Evolutionary conservation across 2,113 vertebrate genomes (phyloP), one percentile per base, ranked within the genome.

Genomic region (Trematomus loennbergii): DNA sequence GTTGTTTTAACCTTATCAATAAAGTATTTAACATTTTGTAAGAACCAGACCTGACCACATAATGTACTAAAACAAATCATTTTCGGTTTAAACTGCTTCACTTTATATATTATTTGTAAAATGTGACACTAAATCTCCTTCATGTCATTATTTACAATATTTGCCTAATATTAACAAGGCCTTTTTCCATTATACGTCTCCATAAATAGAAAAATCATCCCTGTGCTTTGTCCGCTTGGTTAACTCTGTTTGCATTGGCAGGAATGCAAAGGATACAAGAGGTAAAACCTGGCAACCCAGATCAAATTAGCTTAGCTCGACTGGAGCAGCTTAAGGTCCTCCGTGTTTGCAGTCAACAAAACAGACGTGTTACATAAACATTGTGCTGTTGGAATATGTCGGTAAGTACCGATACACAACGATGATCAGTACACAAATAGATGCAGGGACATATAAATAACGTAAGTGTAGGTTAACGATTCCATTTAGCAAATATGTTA

Each of bases 211-310:
- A 8, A 40, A 29, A 40, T n/a, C 36, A 2, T 1, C 1, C 10
- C 0, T 29, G 18, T 22, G n/a, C 52, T n/a, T 61, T 2, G 46
- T 13, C 2, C 1, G 0, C 54, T 25, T 1, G 2, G 9, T 36
- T 9, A 12, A 7, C 11, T 45, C 13, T 36, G 9, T 33, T 12
- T 10, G 45, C 3, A 4, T 46, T n/a, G 46, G 11, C 1, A 16
- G 75, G 70, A 72, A 52, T 53, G 13, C 12, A 1, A 45, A 12
- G 54, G 12, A 11, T 7, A 4, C 0, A 9, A 3, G 2, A 22
- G 12, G 2, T 2, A 3, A 59, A 65, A 90, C 20, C 79, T 92
- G 92, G 90, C 92, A 92, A 91, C 91, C 46, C 25, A 6, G 36
- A 3, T 36, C n/a, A 55, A 53, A 33, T 17, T 40, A 71, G 49